Percentiles rank a stretch among this genome's conserved stretches.
phyloP scores from a whole-genome alignment of 2,113 vertebrate genomes.

The Galbula dea region DNA sequence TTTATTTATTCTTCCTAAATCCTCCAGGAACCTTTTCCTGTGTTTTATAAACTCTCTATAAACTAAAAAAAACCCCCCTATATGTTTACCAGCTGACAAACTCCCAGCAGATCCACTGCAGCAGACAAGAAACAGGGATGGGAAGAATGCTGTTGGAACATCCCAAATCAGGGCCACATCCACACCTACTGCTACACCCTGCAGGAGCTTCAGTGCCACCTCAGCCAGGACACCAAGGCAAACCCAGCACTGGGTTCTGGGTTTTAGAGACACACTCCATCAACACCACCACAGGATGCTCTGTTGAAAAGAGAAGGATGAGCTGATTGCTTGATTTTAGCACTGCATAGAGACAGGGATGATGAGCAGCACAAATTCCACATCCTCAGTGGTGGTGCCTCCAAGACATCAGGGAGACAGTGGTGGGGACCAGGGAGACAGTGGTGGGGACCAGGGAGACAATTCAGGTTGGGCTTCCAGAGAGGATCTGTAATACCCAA shows the following conservation, averaged over 20 bases:
- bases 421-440: background rate
- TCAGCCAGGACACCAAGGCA: background rate
- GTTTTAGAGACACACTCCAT: background rate
- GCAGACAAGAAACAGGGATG: background rate
- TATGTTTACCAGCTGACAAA: background rate
- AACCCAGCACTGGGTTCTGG: background rate
- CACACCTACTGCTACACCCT: background rate
- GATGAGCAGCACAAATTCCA: background rate
- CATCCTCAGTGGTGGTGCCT: background rate
- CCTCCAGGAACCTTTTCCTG: background rate
- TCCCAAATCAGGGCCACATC: background rate
- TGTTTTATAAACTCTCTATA: background rate
- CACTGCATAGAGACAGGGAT: background rate
- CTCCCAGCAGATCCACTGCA: background rate
- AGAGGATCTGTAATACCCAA: background rate
- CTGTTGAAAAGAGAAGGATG: background rate
- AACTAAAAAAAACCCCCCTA: background rate
- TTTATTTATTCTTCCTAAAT: background rate
- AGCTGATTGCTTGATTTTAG: background rate
- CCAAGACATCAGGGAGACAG: background rate
- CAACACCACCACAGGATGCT: fast-evolving
- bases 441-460: background rate
- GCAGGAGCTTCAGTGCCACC: background rate
- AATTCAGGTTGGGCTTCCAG: fast-evolving
- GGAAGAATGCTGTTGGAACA: background rate